Base-by-base conservation (phyloP, 2,113 vertebrate genomes). In the Hippocampus mohnikei region DNA sequence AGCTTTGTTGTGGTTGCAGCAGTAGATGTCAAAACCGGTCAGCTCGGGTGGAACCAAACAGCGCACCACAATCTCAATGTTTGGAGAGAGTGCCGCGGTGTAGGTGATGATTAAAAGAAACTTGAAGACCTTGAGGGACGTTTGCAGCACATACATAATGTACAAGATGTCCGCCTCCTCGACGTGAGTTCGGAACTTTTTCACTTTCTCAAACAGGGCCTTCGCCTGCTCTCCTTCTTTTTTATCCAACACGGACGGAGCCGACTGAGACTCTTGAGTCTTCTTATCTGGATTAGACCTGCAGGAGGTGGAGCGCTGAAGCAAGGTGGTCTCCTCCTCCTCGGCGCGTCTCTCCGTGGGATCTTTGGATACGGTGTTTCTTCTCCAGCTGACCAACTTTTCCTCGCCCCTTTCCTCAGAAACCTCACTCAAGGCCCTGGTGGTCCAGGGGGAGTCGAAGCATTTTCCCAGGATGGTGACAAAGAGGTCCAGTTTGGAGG, bases 211-310 rank as follows among this genome's bases (percentile, higher is more conserved):
- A 79, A 97, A 96, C 13, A 97, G 88, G 18, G 95, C 95, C 78
- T 96, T 96, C 66, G 95, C 95, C 79, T 96, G 94, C 66, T 97
- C 95, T 0, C 94, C 95, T 73, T 96, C 95, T 70, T 96, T 96
- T 82, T 94, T 95, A 87, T 95, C 95, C 73, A 96, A 65, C 6
- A 94, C 81, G 1, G 93, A 94, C 27, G 76, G 73, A 0, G 88
- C 56, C 0, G 93, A 78, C 40, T 91, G 88, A 1, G 90, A 74
- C 25, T 96, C 95, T 0, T 79, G 75, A 21, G 60, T 75, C 67
- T 92, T 90, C 72, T 94, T 95, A 15, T 94, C 93, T 0, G 85
- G 40, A 64, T 88, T 83, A 25, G 92, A 92, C 74, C 89, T 89
- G 3, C 88, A 72, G 0, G 90, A 85, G 0, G 79, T 37, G 8